phyloP scores from a whole-genome alignment of 1,140 invertebrate genomes.

The Ephestia elutella region DNA sequence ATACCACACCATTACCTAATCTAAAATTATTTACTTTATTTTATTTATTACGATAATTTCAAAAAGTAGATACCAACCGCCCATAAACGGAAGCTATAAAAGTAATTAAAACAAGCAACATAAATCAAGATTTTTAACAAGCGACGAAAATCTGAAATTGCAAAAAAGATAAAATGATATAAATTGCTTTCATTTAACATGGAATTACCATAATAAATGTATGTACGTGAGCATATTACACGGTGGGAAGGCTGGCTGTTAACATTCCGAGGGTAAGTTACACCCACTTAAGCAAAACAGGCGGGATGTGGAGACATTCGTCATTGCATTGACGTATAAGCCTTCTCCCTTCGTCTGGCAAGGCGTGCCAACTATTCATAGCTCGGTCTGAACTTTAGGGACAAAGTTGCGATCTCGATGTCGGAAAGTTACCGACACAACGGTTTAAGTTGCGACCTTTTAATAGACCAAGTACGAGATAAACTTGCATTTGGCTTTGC shows the following conservation, averaged over 20 bases:
- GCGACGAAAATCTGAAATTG: background rate
- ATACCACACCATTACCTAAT: too few relatives aligned
- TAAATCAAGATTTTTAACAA: background rate
- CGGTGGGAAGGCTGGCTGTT: constrained; percentile 10
- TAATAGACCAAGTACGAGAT: too few relatives aligned
- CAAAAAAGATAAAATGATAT: constrained; percentile 2
- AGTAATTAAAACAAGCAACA: background rate
- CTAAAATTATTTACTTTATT: too few relatives aligned
- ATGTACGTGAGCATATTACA: constrained; percentile 4
- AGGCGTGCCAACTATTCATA: too few relatives aligned
- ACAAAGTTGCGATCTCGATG: too few relatives aligned
- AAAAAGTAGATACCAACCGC: background rate
- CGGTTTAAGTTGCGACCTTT: too few relatives aligned
- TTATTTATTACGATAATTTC: too few relatives aligned
- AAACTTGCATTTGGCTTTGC: too few relatives aligned
- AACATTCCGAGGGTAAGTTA: constrained; percentile 21
- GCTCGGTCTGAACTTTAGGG: too few relatives aligned
- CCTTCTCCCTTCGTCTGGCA: too few relatives aligned
- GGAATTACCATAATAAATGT: background rate
- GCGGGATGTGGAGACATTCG: constrained; percentile 16
- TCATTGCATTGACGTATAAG: constrained; percentile 6
- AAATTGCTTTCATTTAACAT: background rate
- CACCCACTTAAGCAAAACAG: constrained; percentile 23
- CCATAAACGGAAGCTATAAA: background rate
- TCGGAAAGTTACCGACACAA: too few relatives aligned